These are phyloP conservation scores for Lepus americanus DNA, from an alignment of 2,113 vertebrate species.

Conservation along the genomic window DNA sequence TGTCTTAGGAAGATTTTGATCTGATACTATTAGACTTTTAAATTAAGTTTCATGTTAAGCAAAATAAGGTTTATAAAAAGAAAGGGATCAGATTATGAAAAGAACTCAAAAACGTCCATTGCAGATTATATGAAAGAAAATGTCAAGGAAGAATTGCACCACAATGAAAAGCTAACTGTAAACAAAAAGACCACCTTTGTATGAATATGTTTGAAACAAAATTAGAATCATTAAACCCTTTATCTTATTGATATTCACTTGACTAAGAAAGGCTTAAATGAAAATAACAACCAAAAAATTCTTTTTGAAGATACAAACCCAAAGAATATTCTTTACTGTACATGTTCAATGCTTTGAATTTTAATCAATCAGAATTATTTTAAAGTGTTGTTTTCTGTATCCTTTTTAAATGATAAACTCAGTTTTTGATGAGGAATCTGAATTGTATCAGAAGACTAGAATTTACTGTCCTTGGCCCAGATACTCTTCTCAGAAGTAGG, in stretches of 20 bases:
- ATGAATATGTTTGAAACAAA: background rate
- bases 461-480: conserved; percentile 48
- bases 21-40: background rate
- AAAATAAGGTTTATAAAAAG: background rate
- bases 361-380: conserved; percentile 41
- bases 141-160: background rate
- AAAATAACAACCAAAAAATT: background rate
- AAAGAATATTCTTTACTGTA: conserved; percentile 23
- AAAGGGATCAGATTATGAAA: conserved; percentile 6
- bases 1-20: background rate
- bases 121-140: conserved; percentile 41
- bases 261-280: background rate
- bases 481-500: conserved; percentile 50
- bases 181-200: background rate
- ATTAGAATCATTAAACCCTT: background rate
- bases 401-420: conserved; percentile 42
- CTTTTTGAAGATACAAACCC: conserved; percentile 3
- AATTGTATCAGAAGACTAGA: conserved; percentile 50
- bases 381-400: conserved; percentile 22
- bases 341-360: conserved; percentile 6
- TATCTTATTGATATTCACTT: background rate
- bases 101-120: background rate
- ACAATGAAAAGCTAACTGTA: background rate
- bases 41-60: conserved; percentile 38
- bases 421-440: conserved; percentile 47